Conservation (phyloP, 2,888 invertebrate species). For the Imbricaverruca yamaguchii region DNA sequence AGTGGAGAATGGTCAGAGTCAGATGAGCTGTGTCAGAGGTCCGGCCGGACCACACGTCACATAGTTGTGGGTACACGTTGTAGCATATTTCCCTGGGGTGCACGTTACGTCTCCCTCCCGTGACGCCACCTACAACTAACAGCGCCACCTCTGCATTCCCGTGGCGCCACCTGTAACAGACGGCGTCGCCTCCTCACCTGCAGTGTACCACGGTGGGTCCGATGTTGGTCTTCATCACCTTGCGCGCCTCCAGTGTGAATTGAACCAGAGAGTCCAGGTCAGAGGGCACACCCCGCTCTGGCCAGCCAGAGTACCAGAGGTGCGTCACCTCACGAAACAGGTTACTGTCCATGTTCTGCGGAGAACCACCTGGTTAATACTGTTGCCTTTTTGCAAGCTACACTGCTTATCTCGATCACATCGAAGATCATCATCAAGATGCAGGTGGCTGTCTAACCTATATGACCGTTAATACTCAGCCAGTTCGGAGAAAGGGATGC, state of each 20-base stretch:
- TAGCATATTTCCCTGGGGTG: too few relatives aligned
- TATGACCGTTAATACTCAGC: too few relatives aligned
- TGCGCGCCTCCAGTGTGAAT: constrained; percentile 74
- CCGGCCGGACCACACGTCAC: background rate
- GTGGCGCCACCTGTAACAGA: too few relatives aligned
- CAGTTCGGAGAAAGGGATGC: too few relatives aligned
- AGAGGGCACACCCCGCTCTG: constrained; percentile 73
- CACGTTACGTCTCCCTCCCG: constrained; percentile 50
- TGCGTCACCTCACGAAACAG: constrained; percentile 81
- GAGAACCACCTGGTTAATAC: constrained; percentile 26
- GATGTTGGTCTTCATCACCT: constrained; percentile 39
- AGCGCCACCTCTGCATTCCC: background rate
- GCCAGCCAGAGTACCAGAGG: constrained; percentile 89
- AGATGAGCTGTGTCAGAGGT: too few relatives aligned
- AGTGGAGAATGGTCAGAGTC: too few relatives aligned
- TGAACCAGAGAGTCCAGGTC: constrained; percentile 77
- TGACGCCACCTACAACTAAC: constrained; percentile 46
- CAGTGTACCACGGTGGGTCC: constrained; percentile 42
- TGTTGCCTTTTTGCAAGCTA: too few relatives aligned
- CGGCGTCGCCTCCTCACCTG: constrained; percentile 37
- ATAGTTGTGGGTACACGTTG: background rate
- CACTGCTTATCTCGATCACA: too few relatives aligned
- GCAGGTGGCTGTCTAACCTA: too few relatives aligned
- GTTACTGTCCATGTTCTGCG: constrained; percentile 65
- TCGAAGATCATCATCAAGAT: too few relatives aligned